These are phyloP conservation scores for Cremastinae sp. DNA, from an alignment of 2,888 invertebrate species.

Conservation along the genomic window DNA sequence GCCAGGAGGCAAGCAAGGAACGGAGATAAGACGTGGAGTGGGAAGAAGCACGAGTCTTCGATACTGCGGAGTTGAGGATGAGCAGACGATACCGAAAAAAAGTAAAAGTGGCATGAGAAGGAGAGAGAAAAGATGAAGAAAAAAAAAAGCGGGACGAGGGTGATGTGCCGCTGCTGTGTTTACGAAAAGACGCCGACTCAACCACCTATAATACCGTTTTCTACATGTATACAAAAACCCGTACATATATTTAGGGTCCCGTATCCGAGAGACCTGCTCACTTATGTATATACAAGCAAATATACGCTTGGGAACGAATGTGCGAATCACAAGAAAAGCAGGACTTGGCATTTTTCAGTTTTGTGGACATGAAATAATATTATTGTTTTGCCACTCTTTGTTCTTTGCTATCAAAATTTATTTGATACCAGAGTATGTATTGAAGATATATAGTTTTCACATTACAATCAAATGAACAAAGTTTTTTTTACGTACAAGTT, in stretches of 20 bases:
- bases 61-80: constrained; percentile 47
- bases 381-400: too few species aligned
- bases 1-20: constrained; percentile 52
- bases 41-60: constrained; percentile 50
- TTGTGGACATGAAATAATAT: too few species aligned
- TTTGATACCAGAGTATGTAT: too few species aligned
- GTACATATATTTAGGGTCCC: constrained; percentile 35
- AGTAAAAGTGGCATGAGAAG: too few species aligned
- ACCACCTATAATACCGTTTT: constrained; percentile 38
- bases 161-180: constrained; percentile 51
- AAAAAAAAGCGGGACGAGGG: constrained; percentile 36
- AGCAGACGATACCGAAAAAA: constrained; percentile 52
- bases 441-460: too few species aligned
- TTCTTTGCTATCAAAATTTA: too few species aligned
- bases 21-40: constrained; percentile 56
- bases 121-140: constrained; percentile 19
- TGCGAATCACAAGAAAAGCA: constrained; percentile 1
- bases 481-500: too few species aligned
- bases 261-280: constrained; percentile 7
- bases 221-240: constrained; percentile 8
- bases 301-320: not conserved
- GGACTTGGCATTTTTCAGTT: too few species aligned
- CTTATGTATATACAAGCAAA: constrained; percentile 24
- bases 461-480: too few species aligned
- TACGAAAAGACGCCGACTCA: constrained; percentile 46